Evolutionary conservation across 2,797 vertebrate genomes (phyloP).

Genomic region (Tokudaia muenninki): DNA sequence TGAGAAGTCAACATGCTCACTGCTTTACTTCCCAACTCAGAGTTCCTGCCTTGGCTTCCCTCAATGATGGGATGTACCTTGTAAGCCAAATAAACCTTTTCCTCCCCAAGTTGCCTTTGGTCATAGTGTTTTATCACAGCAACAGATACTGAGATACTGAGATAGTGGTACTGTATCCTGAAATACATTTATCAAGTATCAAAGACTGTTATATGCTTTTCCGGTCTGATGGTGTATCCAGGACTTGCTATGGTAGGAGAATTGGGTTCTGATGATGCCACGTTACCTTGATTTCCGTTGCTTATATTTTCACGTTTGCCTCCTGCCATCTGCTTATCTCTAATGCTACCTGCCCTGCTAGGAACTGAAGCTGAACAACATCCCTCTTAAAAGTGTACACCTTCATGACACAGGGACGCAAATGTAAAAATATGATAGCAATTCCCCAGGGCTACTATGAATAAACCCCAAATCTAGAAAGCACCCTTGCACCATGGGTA

Average conservation of each 20-base stretch:
- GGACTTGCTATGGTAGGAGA: too few relatives aligned
- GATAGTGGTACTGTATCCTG: not conserved
- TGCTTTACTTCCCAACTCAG: not conserved
- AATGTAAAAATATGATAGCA: not conserved
- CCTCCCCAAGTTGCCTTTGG: not conserved
- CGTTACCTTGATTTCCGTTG: too few relatives aligned
- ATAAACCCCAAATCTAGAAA: slow-evolving; percentile 28
- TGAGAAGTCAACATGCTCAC: not conserved
- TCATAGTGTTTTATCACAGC: not conserved
- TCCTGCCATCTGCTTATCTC: too few relatives aligned
- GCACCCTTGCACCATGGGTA: not conserved
- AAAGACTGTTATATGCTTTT: not conserved
- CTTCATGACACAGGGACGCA: not conserved
- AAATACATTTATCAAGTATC: not conserved
- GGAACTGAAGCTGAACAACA: not conserved
- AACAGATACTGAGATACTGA: not conserved
- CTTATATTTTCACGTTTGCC: too few relatives aligned
- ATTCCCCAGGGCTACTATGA: not conserved
- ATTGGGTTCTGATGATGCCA: too few relatives aligned
- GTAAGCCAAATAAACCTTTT: not conserved
- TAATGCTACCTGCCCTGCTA: not conserved
- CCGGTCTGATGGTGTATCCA: too few relatives aligned
- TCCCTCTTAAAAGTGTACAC: not conserved
- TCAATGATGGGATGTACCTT: not conserved
- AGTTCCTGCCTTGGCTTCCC: not conserved